Base-by-base conservation (phyloP, 2,888 invertebrate genomes). In the Panzeria rudis region DNA sequence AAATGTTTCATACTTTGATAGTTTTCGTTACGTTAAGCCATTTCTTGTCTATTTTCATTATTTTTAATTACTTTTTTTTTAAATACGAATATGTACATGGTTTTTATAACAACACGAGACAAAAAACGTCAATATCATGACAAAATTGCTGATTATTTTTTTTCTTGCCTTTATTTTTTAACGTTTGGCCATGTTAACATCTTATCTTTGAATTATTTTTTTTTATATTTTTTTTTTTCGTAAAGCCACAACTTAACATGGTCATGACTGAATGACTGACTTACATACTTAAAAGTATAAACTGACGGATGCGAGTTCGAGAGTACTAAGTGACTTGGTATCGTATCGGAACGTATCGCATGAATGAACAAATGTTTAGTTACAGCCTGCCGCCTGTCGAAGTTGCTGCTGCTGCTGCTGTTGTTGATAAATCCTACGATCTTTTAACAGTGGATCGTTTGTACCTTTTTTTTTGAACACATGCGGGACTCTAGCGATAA, bases 221-320 rank as follows among this genome's bases (percentile, higher is more conserved):
- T 32, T 61, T 44, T 44, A 23, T 38, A 7, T 38, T 29, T 15
- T 35, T 13, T 71, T 54, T 4, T 54, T 52, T 54, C 35, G 50
- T 75, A 50, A 78, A 78, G 44, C 82, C 75, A 59, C 61, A 72
- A 47, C 76, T 81, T 52, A 82, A 82, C 85, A 85, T 85, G 85
- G 85, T 75, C 85, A 85, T 85, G 82, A 85, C 85, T 82, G 82
- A 85, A 69, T 78, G 71, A 76, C 79, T 69, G 69, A 84, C 84
- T 75, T 54, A 73, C 38, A 50, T 68, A 50, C 52, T 32, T 47
- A 69, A 72, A 54, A 61, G 44, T 54, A 69, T 62, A 64, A 69
- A 78, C 77, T 77, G 80, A 72, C 73, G 77, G 72, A 80, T 71
- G 25, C 50, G 38, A 71, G 41, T 59, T 15, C 66, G 54, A 61